Evolutionary conservation across 2,797 vertebrate species (phyloP).

Genomic region (Benthosema pterotum): DNA sequence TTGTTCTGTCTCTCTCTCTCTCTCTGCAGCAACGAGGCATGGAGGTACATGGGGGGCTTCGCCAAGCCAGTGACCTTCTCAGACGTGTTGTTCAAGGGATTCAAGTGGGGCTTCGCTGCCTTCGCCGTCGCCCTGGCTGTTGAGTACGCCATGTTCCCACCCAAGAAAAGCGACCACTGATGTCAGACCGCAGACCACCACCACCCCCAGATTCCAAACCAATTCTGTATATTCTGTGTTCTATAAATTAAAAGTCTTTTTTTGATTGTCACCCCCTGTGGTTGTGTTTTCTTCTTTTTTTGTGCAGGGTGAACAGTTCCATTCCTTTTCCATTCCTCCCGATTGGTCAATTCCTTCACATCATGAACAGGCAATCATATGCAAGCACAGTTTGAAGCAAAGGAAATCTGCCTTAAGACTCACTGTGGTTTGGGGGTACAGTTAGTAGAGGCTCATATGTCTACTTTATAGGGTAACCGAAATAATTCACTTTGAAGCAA

Average conservation of each 20-base stretch:
- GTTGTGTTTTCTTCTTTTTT: neutral
- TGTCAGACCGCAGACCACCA: constrained; percentile 37
- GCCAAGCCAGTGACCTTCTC: constrained; percentile 78
- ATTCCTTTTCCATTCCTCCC: too few species aligned
- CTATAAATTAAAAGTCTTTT: constrained; percentile 63
- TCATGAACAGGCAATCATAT: too few species aligned
- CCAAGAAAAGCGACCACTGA: constrained; percentile 83
- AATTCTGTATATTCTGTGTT: constrained; percentile 58
- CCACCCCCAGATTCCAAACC: constrained; percentile 20
- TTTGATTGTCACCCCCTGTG: constrained; percentile 18
- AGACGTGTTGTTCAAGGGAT: constrained; percentile 84
- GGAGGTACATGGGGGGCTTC: constrained; percentile 88
- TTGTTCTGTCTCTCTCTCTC: constrained; percentile 9
- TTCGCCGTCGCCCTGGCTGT: constrained; percentile 89
- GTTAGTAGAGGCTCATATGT: too few species aligned
- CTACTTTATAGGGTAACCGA: too few species aligned
- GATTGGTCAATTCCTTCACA: too few species aligned
- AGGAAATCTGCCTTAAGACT: too few species aligned
- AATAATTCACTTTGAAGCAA: too few species aligned
- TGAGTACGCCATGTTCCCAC: constrained; percentile 87
- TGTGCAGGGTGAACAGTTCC: too few species aligned
- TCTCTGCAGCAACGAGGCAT: constrained; percentile 90
- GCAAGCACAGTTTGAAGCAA: too few species aligned
- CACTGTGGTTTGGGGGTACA: too few species aligned
- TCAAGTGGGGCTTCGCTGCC: constrained; percentile 92